Evolutionary conservation across 1,140 invertebrate genomes (phyloP).

Genomic region (Mya arenaria): DNA sequence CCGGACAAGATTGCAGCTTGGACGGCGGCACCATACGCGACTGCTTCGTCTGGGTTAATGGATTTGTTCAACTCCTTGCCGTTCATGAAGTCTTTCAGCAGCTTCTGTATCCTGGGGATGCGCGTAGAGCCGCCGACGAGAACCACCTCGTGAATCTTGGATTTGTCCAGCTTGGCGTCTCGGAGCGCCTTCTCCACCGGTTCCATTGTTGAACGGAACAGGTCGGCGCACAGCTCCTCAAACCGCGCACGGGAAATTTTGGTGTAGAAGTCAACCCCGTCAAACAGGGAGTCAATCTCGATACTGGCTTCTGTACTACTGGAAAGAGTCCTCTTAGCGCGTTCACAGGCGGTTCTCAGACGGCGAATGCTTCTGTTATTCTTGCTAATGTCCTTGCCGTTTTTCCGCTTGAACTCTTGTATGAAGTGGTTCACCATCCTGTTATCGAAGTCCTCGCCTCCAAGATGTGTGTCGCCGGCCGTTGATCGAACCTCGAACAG

Average conservation of each 20-base stretch:
- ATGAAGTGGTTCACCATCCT: constrained; percentile 92
- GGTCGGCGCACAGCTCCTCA: constrained; percentile 90
- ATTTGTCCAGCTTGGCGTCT: constrained; percentile 97
- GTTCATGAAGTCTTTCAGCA: constrained; percentile 94
- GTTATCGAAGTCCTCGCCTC: constrained; percentile 85
- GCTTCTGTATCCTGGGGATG: constrained; percentile 98
- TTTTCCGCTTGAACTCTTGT: constrained; percentile 86
- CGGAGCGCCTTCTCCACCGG: constrained; percentile 96
- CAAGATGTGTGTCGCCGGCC: constrained; percentile 77
- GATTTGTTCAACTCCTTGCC: constrained; percentile 96
- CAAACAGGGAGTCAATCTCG: constrained; percentile 93
- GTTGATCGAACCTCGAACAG: constrained; percentile 89
- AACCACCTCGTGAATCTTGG: constrained; percentile 96
- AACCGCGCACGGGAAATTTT: constrained; percentile 93
- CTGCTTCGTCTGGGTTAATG: constrained; percentile 92
- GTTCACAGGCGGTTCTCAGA: constrained; percentile 95
- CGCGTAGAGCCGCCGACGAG: constrained; percentile 98
- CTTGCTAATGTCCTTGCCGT: constrained; percentile 94
- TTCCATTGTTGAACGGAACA: constrained; percentile 93
- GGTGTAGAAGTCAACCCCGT: constrained; percentile 98
- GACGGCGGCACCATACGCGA: constrained; percentile 87
- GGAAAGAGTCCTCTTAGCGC: constrained; percentile 97
- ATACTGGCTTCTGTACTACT: constrained; percentile 93
- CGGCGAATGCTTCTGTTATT: constrained; percentile 96
- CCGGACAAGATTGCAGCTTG: constrained; percentile 82